Evolutionary conservation across 1,140 invertebrate genomes (phyloP).

Genomic region (Cyrtorhinus lividipennis): DNA sequence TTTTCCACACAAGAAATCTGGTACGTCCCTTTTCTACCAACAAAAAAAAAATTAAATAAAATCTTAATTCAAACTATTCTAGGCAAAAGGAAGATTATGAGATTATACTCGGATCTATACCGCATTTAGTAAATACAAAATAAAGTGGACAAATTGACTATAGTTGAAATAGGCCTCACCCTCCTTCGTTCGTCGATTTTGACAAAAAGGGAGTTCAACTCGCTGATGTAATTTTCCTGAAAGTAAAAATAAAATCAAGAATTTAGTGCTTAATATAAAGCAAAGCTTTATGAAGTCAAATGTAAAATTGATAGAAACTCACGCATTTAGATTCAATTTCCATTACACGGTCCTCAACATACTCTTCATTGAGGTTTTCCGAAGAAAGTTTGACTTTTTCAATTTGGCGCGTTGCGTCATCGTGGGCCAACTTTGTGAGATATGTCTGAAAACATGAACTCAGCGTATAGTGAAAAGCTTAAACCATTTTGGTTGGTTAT

Average conservation of each 20-base stretch:
- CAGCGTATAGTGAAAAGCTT: too few relatives aligned
- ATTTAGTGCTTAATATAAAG: too few relatives aligned
- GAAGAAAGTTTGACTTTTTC: constrained; percentile 34
- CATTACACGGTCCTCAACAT: constrained; percentile 37
- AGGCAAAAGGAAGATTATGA: too few relatives aligned
- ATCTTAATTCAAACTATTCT: too few relatives aligned
- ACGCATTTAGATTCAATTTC: constrained; percentile 63
- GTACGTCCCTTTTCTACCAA: constrained; percentile 87
- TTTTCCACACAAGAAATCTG: constrained; percentile 95
- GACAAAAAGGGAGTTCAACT: constrained; percentile 80
- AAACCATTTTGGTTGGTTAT: too few relatives aligned
- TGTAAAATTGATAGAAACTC: constrained; percentile 29
- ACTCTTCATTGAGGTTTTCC: constrained; percentile 37
- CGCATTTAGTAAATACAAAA: too few relatives aligned
- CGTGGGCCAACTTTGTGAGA: constrained; percentile 70
- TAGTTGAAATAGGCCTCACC: constrained; percentile 39
- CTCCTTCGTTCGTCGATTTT: constrained; percentile 83
- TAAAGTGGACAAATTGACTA: neutral
- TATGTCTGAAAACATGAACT: constrained; percentile 64
- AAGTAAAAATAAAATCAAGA: too few relatives aligned
- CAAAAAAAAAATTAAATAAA: too few relatives aligned
- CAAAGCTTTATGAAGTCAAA: too few relatives aligned
- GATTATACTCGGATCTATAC: too few relatives aligned
- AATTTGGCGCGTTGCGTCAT: constrained; percentile 65
- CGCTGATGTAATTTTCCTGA: constrained; percentile 56